Percentiles rank a stretch among this genome's conserved stretches.
These are phyloP conservation scores for Microcebus lehilahytsara DNA, from an alignment of 2,113 vertebrate genomes.

Conservation along the genomic window DNA sequence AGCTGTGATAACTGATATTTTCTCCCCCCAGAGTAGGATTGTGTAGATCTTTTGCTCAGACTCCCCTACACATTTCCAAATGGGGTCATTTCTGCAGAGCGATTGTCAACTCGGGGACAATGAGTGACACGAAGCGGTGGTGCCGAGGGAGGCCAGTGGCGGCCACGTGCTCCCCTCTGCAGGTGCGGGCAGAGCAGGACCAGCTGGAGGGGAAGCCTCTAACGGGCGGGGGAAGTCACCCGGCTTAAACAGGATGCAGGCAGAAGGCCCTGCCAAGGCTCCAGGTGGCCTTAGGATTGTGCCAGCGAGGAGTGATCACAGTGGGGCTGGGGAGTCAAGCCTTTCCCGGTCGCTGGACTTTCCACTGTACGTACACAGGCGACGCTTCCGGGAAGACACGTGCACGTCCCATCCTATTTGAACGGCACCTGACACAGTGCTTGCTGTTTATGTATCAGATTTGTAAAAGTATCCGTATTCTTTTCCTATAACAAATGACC, in stretches of 20 bases:
- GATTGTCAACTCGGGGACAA: constrained; percentile 30
- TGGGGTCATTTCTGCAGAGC: neutral
- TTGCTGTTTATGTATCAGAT: neutral
- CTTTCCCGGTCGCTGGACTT: neutral
- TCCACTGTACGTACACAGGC: too few relatives aligned
- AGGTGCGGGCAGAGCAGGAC: constrained; percentile 45
- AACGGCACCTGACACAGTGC: rapidly evolving
- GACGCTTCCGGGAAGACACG: neutral
- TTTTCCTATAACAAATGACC: neutral
- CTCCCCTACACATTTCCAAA: neutral
- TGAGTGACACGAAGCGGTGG: neutral
- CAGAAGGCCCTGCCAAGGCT: neutral
- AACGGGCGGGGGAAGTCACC: constrained; percentile 49
- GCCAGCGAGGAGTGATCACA: neutral
- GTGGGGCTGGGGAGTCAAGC: neutral
- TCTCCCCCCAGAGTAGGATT: neutral
- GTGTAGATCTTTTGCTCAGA: neutral
- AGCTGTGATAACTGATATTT: rapidly evolving
- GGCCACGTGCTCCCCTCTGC: constrained; percentile 38
- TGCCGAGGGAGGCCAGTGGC: neutral
- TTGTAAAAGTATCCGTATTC: neutral
- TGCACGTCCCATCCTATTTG: neutral
- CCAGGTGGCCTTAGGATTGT: neutral
- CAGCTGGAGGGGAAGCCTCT: constrained; percentile 69
- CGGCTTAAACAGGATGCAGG: constrained; percentile 63